Percentiles rank a stretch among this genome's conserved stretches.
These are phyloP conservation scores for Malachius bipustulatus DNA, from an alignment of 2,888 invertebrate species.

Conservation along the genomic window DNA sequence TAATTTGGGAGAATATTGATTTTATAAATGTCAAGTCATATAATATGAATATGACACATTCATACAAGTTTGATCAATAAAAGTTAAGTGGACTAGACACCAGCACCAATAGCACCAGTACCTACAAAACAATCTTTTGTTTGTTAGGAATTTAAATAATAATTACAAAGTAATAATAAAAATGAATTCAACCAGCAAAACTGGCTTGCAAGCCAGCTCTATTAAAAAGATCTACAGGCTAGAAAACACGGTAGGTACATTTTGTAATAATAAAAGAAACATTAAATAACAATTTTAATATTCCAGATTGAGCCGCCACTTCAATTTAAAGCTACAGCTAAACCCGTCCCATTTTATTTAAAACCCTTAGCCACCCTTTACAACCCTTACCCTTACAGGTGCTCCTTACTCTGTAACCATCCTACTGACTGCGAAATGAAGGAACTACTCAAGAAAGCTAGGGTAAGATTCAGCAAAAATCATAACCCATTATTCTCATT, in stretches of 20 bases:
- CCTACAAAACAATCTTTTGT: too few species aligned
- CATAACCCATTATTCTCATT: too few species aligned
- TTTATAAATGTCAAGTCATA: too few species aligned
- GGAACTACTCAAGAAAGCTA: constrained; percentile 57
- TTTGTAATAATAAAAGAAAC: background rate
- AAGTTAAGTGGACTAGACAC: too few species aligned
- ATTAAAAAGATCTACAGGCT: constrained; percentile 35
- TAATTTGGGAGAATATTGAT: too few species aligned
- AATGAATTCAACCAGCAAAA: constrained; percentile 52
- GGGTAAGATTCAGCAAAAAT: too few species aligned
- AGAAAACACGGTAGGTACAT: constrained; percentile 30
- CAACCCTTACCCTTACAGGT: constrained; percentile 69
- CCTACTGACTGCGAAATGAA: constrained; percentile 64
- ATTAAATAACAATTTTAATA: background rate
- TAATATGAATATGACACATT: too few species aligned
- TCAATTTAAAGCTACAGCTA: constrained; percentile 47
- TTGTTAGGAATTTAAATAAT: too few species aligned
- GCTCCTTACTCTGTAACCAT: constrained; percentile 77
- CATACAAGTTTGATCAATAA: too few species aligned
- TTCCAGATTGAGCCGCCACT: constrained; percentile 33
- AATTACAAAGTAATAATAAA: too few species aligned
- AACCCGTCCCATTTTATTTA: constrained; percentile 59
- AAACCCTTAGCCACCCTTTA: constrained; percentile 71
- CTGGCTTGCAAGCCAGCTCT: constrained; percentile 51
- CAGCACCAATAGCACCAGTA: too few species aligned